Evolutionary conservation across 1,140 invertebrate genomes (phyloP).

Genomic region (Drosophila sp.): DNA sequence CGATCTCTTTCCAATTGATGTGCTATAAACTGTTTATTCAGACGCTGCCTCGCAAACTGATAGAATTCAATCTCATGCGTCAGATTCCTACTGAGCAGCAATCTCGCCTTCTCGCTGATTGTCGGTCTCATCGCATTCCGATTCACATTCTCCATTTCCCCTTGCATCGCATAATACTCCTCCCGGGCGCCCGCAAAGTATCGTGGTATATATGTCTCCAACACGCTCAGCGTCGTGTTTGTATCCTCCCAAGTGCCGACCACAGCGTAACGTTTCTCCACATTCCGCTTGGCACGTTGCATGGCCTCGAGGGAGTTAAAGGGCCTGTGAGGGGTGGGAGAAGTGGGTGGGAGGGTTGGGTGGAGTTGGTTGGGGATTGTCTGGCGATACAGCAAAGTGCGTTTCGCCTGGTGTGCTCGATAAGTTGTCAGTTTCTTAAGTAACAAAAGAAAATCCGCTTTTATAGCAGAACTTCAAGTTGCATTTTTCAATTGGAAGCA

Average conservation of each 20-base stretch:
- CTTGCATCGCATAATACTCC: constrained; percentile 86
- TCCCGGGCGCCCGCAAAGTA: constrained; percentile 91
- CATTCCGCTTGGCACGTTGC: constrained; percentile 92
- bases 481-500: too few species aligned
- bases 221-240: constrained; percentile 92
- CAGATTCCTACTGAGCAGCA: constrained; percentile 92
- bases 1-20: constrained; percentile 80
- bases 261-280: constrained; percentile 93
- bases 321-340: constrained; percentile 86
- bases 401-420: constrained; percentile 24
- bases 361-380: neutral
- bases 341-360: neutral
- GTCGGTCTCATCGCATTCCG: constrained; percentile 90
- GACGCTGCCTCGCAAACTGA: constrained; percentile 93
- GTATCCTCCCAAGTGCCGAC: constrained; percentile 95
- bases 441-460: too few species aligned
- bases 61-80: constrained; percentile 96
- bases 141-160: constrained; percentile 91
- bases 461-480: too few species aligned
- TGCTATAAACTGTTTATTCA: constrained; percentile 92
- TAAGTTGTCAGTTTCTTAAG: neutral
- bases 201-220: constrained; percentile 92
- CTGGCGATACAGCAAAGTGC: neutral
- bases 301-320: constrained; percentile 93
- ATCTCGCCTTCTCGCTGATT: constrained; percentile 91